Conservation (phyloP, 2,113 vertebrate genomes). For the Elachura formosa region DNA sequence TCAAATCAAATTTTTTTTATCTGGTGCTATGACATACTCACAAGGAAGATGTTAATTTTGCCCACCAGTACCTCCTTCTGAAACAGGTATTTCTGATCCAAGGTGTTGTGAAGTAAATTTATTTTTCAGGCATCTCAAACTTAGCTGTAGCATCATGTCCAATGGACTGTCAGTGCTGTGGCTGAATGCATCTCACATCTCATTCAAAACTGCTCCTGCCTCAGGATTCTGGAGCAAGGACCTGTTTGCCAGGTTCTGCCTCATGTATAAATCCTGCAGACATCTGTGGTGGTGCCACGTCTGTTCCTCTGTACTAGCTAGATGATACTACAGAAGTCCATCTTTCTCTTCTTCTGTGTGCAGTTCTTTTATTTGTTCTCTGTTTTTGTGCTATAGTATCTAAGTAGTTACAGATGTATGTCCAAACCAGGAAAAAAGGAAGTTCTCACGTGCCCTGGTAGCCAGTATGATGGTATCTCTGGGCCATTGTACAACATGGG, state of each 20-base stretch:
- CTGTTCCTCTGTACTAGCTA: neutral
- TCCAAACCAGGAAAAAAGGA: neutral
- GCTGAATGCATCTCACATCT: neutral
- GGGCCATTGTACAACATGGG: neutral
- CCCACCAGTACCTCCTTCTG: neutral
- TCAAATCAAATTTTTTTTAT: neutral
- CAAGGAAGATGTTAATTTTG: neutral
- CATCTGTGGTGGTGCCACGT: neutral
- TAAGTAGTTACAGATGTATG: neutral
- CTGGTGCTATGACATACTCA: neutral
- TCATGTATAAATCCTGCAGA: neutral
- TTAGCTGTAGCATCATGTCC: neutral
- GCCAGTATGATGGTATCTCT: neutral
- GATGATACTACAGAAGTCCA: neutral
- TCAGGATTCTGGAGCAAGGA: neutral
- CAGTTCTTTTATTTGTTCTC: neutral
- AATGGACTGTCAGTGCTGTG: neutral
- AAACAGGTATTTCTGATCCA: conserved; percentile 12
- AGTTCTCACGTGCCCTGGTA: neutral
- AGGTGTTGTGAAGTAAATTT: neutral
- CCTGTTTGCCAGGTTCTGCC: neutral
- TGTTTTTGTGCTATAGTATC: neutral
- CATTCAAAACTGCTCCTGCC: neutral
- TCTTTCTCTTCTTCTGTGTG: neutral
- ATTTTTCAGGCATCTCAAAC: neutral